Percentiles rank a stretch among this genome's conserved stretches.
These are phyloP conservation scores for Sarcophaga variegata DNA, from an alignment of 2,888 invertebrate genomes.

Conservation along the genomic window DNA sequence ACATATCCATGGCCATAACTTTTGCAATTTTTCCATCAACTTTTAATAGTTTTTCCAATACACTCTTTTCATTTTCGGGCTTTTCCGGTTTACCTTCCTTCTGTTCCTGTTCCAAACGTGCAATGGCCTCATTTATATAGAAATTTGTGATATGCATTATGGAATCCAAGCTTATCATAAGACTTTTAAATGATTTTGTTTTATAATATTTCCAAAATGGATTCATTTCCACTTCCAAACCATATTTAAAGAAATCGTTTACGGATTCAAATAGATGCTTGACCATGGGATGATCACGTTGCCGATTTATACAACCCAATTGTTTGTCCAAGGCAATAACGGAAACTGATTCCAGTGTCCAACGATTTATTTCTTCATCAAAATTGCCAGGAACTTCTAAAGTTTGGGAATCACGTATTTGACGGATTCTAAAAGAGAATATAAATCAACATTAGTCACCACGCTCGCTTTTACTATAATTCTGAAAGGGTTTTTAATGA, in stretches of 20 bases:
- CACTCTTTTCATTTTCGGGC: slow-evolving; percentile 82
- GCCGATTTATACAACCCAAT: slow-evolving; percentile 75
- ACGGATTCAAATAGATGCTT: slow-evolving; percentile 71
- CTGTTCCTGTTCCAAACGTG: slow-evolving; percentile 71
- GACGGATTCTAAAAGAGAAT: slow-evolving; percentile 75
- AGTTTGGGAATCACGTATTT: slow-evolving; percentile 75
- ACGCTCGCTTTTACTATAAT: too few species aligned
- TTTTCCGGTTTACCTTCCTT: slow-evolving; percentile 68
- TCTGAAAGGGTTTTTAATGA: too few species aligned
- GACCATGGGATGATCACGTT: slow-evolving; percentile 68
- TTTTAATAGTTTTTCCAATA: slow-evolving; percentile 85
- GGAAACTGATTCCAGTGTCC: slow-evolving; percentile 84
- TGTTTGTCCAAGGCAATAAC: slow-evolving; percentile 81
- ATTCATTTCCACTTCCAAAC: slow-evolving; percentile 72
- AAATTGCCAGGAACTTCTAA: slow-evolving; percentile 82
- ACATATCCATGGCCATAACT: slow-evolving; percentile 88
- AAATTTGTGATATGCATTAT: slow-evolving; percentile 73
- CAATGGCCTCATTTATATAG: slow-evolving; percentile 79
- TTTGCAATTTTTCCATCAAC: slow-evolving; percentile 85
- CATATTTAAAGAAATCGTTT: slow-evolving; percentile 60
- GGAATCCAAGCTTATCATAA: slow-evolving; percentile 74
- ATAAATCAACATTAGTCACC: too few species aligned
- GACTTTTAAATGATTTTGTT: slow-evolving; percentile 72
- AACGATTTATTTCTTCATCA: slow-evolving; percentile 83
- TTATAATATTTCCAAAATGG: slow-evolving; percentile 73